A percentile compares a stretch with the other conserved stretches of the same genome.
phyloP scores from a whole-genome alignment of 2,113 vertebrate species.

The Cryptoleucopteryx plumbea region DNA sequence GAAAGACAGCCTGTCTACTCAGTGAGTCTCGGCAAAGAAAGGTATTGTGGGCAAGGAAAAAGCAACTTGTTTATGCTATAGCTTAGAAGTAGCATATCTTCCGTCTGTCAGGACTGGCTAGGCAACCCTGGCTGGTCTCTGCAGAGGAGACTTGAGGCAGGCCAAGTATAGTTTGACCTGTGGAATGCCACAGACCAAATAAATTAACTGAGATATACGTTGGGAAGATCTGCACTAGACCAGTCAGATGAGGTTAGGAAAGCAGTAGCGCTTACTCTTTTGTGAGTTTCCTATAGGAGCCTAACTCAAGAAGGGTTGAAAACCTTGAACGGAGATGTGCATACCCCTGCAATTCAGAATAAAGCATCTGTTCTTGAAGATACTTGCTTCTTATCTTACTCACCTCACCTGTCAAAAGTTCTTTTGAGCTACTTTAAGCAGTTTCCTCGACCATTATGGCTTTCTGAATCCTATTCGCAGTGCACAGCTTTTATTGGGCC shows the following conservation, averaged over 20 bases:
- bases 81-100: background rate
- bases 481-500: background rate
- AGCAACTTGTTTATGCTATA: background rate
- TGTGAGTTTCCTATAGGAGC: background rate
- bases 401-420: background rate
- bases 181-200: background rate
- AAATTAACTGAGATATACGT: background rate
- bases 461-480: background rate
- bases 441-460: background rate
- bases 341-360: background rate
- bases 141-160: background rate
- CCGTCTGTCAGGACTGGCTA: background rate
- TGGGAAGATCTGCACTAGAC: background rate
- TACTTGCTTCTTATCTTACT: background rate
- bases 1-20: background rate
- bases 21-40: background rate
- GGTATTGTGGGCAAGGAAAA: background rate
- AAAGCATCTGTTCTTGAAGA: background rate
- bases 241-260: background rate
- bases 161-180: background rate
- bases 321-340: background rate
- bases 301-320: background rate
- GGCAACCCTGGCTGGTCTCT: background rate
- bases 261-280: background rate
- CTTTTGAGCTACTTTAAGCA: background rate